Evolutionary conservation across 2,888 invertebrate species (phyloP), one percentile per base, ranked within the genome.

Genomic region (Argyresthia albistria): DNA sequence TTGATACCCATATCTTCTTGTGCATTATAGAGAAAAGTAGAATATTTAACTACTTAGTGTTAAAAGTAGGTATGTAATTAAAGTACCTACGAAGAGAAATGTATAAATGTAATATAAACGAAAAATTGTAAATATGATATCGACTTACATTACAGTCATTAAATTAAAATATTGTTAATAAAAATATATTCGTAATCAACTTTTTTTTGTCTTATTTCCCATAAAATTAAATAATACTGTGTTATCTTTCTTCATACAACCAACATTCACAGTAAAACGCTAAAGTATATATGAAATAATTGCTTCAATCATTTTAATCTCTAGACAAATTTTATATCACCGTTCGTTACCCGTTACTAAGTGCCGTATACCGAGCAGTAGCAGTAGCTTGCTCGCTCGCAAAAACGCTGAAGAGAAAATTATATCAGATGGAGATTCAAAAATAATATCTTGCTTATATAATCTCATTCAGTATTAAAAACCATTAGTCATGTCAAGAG

Each of bases 151-250:
- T 83, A 82, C 86, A 87, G 84, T 87, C 87, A 87, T 81, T 86
- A 84, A 87, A 84, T 77, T 84, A 82, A 25, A 50, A 86, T 73
- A 83, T 82, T 87, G 87, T 87, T 87, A 87, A 86, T 87, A 87
- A 87, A 87, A 86, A 79, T 87, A 87, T 87, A 87, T 87, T 87
- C 87, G 71, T 86, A 87, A 86, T 81, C 84, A 83, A 70, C 53
- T 52, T 25, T 25, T n/a, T 56, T 43, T 66, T 65, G 73, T 83
- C 75, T 81, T 78, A 77, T 80, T 76, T 61, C 45, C 15, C 16
- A 14, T 45, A 10, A 50, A 50, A 45, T 51, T 48, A 53, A 52
- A 55, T 56, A 54, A 48, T 6, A 25, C 25, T 25, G 25, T 25
- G 25, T 25, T 25, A 25, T 25, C 25, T 25, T 25, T 25, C 2